phyloP scores from a whole-genome alignment of 2,113 vertebrate species.

The Pycnonotus jocosus region DNA sequence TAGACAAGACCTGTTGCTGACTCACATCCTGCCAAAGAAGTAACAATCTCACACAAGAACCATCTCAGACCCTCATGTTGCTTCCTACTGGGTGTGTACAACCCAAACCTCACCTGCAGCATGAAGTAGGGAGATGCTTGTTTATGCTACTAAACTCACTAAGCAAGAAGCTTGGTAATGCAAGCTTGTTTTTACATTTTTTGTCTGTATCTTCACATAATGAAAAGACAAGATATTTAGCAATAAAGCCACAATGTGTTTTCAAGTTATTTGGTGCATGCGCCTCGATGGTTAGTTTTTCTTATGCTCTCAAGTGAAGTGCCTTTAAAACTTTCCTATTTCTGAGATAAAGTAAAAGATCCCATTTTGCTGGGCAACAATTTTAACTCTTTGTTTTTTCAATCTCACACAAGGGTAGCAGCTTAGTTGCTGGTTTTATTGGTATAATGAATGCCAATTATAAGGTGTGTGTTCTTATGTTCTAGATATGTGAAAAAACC shows the following conservation, averaged over 20 bases:
- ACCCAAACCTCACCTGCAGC: neutral
- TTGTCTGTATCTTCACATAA: neutral
- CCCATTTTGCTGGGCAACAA: neutral
- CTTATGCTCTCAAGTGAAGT: neutral
- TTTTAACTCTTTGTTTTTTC: constrained; percentile 2
- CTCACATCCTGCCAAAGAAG: neutral
- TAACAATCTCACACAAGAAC: neutral
- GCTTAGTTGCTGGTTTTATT: constrained; percentile 44
- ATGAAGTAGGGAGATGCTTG: neutral
- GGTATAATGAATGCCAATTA: neutral
- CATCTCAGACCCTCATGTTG: neutral
- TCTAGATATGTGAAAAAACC: neutral
- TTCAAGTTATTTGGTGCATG: neutral
- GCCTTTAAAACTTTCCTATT: neutral
- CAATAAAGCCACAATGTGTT: neutral
- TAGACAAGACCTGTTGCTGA: neutral
- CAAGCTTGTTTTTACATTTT: neutral
- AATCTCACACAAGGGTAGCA: constrained; percentile 6
- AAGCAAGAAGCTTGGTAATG: neutral
- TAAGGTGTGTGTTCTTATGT: neutral
- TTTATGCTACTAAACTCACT: neutral
- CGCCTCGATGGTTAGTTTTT: neutral
- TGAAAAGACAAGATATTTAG: neutral
- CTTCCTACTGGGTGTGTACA: neutral
- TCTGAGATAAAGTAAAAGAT: neutral